Percentiles rank a stretch among this genome's conserved stretches.
Evolutionary conservation across 2,797 vertebrate species (phyloP).

Genomic region (Cirrhinus mrigala): DNA sequence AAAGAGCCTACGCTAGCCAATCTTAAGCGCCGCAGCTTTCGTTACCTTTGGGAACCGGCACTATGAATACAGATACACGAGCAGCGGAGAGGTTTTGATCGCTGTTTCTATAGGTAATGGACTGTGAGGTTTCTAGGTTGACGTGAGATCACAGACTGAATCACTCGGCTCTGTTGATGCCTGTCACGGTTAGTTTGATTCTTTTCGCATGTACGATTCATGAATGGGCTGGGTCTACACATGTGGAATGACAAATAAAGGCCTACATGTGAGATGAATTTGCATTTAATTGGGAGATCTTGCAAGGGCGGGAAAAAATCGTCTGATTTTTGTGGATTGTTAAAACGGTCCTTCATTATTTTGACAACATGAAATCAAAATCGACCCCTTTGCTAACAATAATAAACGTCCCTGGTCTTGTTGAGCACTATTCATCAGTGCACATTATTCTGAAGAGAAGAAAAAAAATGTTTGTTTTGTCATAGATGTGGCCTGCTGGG

Average conservation of each 20-base stretch:
- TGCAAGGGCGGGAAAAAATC: not conserved
- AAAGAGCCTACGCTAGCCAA: constrained; percentile 39
- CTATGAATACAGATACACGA: constrained; percentile 28
- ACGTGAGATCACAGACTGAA: constrained; percentile 19
- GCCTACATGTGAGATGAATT: not conserved
- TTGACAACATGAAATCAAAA: not conserved
- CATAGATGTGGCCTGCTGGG: constrained; percentile 21
- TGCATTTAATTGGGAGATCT: constrained; percentile 17
- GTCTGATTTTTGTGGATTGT: not conserved
- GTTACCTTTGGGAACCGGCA: constrained; percentile 20
- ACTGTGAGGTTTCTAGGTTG: constrained; percentile 20
- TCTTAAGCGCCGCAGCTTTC: constrained; percentile 35
- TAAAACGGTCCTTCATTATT: not conserved
- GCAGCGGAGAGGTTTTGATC: constrained; percentile 36
- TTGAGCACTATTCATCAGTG: not conserved
- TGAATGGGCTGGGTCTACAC: not conserved
- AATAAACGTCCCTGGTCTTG: constrained; percentile 3
- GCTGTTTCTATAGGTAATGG: constrained; percentile 41
- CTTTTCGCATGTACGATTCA: not conserved
- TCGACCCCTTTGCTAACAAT: constrained; percentile 1
- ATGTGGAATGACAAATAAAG: not conserved
- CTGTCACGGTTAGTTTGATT: not conserved
- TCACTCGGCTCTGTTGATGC: constrained; percentile 15
- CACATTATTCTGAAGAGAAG: not conserved
- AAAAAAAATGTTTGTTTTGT: not conserved